Base-by-base conservation (phyloP, 2,797 vertebrate species). In the Columba guinea region DNA sequence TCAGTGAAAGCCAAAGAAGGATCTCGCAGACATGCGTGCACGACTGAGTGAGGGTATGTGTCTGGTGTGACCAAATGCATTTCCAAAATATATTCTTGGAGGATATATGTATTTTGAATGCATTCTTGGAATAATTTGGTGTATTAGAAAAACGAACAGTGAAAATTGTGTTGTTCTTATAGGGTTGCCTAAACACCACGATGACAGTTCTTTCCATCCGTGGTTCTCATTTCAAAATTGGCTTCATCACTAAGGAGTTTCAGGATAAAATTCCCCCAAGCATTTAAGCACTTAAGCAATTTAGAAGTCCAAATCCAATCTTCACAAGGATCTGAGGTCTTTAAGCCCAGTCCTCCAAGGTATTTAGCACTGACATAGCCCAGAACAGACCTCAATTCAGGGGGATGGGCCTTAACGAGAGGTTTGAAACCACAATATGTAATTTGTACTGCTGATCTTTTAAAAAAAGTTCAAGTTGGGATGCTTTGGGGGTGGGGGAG, bases 241-340 rank as follows among this genome's bases (percentile, higher is more conserved):
- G 41, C 91, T 74, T 41, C 60, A 37, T 18, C 87, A 5, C 44
- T 4, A 12, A 91, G 59, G 52, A 90, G 85, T 93, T 87, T 93
- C 88, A 94, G 93, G 93, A 74, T 64, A 77, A 87, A 95, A 96
- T 95, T 95, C 88, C 96, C 92, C 75, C 89, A 3, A 95, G 95
- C 96, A 23, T 84, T 96, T 75, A 84, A 95, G 63, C 93, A 94
- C 87, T 95, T 96, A 94, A 96, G 94, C 81, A 96, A 96, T 96
- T 96, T 95, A 94, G 85, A 94, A 95, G 93, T 86, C 95, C 93
- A 93, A 90, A 82, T 97, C 77, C 93, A 96, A 96, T 97, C 95
- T 97, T 89, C 7, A 15, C 70, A 82, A 90, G 87, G 83, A 96
- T 96, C 95, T 97, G 92, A 90, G 94, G 91, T 88, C 87, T 96